Evolutionary conservation across 2,888 invertebrate genomes (phyloP), one percentile per base, ranked within the genome.

Genomic region (Melanchra persicariae): DNA sequence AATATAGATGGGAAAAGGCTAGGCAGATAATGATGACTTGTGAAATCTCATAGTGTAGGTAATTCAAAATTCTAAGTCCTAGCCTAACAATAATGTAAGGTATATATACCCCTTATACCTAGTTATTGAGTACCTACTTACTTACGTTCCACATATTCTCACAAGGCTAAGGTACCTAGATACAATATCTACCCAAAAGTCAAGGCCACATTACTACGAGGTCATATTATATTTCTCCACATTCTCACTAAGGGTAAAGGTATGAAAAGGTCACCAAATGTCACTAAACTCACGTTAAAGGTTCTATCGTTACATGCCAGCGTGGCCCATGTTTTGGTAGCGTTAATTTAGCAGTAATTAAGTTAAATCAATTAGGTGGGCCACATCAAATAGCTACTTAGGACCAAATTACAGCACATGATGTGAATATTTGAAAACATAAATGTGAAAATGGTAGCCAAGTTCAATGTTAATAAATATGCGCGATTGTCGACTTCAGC

Each of bases 401-500:
- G 43, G 45, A 58, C 54, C 34, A 68, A 70, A 74, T 83, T 75
- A 83, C 73, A 60, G 62, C 30, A 51, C 37, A 63, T 19, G 43
- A 54, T 65, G 67, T 83, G 66, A 81, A 82, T 82, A 80, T 75
- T 81, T 75, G n/a, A n/a, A n/a, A n/a, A n/a, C n/a, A n/a, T n/a
- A n/a, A n/a, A n/a, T n/a, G n/a, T n/a, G n/a, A n/a, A n/a, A n/a
- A n/a, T n/a, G n/a, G n/a, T n/a, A n/a, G n/a, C n/a, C n/a, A n/a
- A n/a, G n/a, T n/a, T n/a, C n/a, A n/a, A n/a, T n/a, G n/a, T n/a
- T n/a, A n/a, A n/a, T n/a, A n/a, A n/a, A n/a, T n/a, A n/a, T n/a
- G n/a, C n/a, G n/a, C n/a, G n/a, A n/a, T n/a, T n/a, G n/a, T n/a
- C n/a, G n/a, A n/a, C n/a, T n/a, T n/a, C n/a, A n/a, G n/a, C n/a